Evolutionary conservation across 2,888 invertebrate species (phyloP), one percentile per base, ranked within the genome.

Genomic region (Agriopis aurantiaria): DNA sequence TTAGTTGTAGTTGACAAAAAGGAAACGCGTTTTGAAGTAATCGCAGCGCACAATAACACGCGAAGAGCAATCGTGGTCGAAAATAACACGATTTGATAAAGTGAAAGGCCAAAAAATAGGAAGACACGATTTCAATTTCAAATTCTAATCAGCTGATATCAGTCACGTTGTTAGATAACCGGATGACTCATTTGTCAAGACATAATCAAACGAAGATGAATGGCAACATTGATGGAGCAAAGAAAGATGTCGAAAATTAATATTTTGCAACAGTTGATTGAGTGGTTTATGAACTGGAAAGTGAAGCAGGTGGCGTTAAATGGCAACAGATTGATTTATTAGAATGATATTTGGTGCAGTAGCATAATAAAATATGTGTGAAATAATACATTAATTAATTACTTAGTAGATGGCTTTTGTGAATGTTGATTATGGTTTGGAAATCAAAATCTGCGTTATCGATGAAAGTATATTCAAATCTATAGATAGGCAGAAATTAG

Each of bases 241-340:
- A 53, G 53, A 55, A 68, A 63, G 49, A 68, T 71, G 71, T 64
- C 65, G 58, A 74, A 68, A 67, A 55, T 17, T 53, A 66, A 70
- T 49, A 72, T 69, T 71, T 57, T 46, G 65, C 66, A 72, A 75
- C 55, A 63, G 51, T 59, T 67, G 67, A 68, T 72, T 59, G 59
- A 69, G 68, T 65, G 57, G 66, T 67, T 71, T 71, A 75, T 68
- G 67, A 72, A 66, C 74, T 70, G 69, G 71, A 73, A 69, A 74
- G 74, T 73, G 68, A 69, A 52, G 62, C 62, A 59, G 57, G 43
- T 65, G 68, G 55, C 58, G 43, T 56, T 23, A 65, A 45, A 61
- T 61, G 48, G 61, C 55, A 61, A 57, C 65, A 17, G 56, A 56
- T 57, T 69, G 62, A 65, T 69, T 69, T 69, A 69, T 58, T 53